Percentiles rank a stretch among this genome's conserved stretches.
Evolutionary conservation across 1,140 invertebrate genomes (phyloP).

Genomic region (Solenopsis fugax): DNA sequence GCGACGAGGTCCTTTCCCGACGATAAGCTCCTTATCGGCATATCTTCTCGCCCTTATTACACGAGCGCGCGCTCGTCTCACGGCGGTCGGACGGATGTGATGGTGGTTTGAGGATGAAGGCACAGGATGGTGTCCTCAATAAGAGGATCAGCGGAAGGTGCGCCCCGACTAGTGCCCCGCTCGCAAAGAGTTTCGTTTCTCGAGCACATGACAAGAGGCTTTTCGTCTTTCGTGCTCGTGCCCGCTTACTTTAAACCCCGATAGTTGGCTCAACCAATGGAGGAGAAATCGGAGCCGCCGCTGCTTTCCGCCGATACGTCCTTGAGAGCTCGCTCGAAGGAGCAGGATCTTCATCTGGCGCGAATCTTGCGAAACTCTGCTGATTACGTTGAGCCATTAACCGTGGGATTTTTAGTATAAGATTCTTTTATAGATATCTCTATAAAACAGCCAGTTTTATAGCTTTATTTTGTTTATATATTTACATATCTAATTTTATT

Average conservation of each 20-base stretch:
- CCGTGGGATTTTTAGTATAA: not conserved
- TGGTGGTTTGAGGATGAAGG: conserved; percentile 20
- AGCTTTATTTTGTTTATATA: not conserved
- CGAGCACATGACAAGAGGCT: conserved; percentile 69
- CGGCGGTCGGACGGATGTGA: conserved; percentile 38
- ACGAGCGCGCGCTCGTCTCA: conserved; percentile 66
- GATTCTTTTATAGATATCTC: not conserved
- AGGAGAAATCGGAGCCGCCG: conserved; percentile 44
- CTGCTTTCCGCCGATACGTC: conserved; percentile 23
- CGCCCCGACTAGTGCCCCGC: conserved; percentile 16
- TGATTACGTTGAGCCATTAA: conserved; percentile 7
- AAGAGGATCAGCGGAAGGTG: conserved; percentile 77
- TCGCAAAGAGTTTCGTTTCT: conserved; percentile 73
- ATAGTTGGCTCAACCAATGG: conserved; percentile 72
- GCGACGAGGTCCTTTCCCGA: conserved; percentile 51
- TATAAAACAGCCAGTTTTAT: not conserved
- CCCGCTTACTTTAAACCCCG: conserved; percentile 65
- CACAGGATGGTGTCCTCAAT: conserved; percentile 68
- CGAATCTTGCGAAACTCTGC: conserved; percentile 10
- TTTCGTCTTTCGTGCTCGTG: conserved; percentile 64
- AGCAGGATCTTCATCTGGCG: conserved; percentile 17
- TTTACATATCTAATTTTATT: not conserved
- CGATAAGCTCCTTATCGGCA: conserved; percentile 78
- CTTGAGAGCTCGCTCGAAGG: conserved; percentile 40
- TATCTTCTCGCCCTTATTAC: conserved; percentile 79